Conservation (phyloP, 2,113 vertebrate genomes). For the Callithrix jacchus region DNA sequence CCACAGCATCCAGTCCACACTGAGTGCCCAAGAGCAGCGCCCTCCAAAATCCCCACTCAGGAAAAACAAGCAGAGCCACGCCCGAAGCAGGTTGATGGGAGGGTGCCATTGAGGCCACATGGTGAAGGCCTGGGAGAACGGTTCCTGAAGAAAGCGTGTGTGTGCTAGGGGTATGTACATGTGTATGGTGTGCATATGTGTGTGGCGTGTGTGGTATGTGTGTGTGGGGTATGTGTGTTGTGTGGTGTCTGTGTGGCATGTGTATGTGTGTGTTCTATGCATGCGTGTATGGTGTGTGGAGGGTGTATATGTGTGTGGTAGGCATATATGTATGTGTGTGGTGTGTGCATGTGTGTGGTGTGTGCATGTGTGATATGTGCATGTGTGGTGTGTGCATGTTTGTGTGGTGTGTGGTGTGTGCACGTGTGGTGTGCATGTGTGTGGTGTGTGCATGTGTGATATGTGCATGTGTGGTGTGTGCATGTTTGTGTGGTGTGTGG, state of each 20-base stretch:
- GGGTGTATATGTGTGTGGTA: neutral
- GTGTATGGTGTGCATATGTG: neutral
- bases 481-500: too few relatives aligned
- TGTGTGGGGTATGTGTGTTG: neutral
- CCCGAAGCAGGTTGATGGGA: neutral
- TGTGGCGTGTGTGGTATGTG: neutral
- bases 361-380: neutral
- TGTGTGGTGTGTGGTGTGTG: neutral
- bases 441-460: too few relatives aligned
- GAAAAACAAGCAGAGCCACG: neutral
- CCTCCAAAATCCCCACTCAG: too few relatives aligned
- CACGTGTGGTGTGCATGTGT: neutral
- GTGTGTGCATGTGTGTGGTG: neutral
- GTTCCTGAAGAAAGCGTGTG: neutral
- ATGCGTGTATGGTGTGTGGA: neutral
- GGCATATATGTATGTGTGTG: neutral
- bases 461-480: neutral
- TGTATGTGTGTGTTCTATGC: neutral
- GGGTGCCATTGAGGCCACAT: neutral
- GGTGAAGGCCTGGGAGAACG: too few relatives aligned
- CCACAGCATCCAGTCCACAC: neutral
- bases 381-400: neutral
- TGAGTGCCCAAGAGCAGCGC: neutral
- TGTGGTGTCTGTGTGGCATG: neutral
- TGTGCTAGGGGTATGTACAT: fast-evolving